Conservation (phyloP, 2,113 vertebrate genomes). For the Hypanus sabinus region DNA sequence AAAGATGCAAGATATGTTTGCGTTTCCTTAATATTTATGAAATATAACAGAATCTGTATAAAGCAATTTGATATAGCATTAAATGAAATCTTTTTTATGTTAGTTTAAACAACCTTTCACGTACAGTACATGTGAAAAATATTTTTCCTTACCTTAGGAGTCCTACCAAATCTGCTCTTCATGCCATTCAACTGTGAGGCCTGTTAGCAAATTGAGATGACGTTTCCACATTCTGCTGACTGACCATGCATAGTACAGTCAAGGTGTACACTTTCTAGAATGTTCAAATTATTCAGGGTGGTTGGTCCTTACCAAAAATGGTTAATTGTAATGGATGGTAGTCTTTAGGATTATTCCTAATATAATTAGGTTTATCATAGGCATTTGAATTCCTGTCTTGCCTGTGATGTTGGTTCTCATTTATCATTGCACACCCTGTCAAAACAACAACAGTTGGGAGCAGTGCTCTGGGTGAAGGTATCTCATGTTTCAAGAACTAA, state of each 20-base stretch:
- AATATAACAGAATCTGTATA: neutral
- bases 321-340: neutral
- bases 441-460: conserved; percentile 33
- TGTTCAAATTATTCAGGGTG: neutral
- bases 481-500: conserved; percentile 25
- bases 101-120: neutral
- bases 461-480: conserved; percentile 12
- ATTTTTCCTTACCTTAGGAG: neutral
- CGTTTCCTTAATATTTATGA: neutral
- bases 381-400: conserved; percentile 14
- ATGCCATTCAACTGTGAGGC: neutral
- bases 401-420: conserved; percentile 22
- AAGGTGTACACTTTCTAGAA: neutral
- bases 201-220: neutral
- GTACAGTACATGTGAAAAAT: neutral
- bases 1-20: neutral
- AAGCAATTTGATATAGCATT: neutral
- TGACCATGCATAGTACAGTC: too few relatives aligned
- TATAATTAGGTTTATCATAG: neutral
- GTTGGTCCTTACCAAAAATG: neutral
- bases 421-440: conserved; percentile 33
- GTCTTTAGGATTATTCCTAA: conserved; percentile 4
- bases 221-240: neutral
- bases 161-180: neutral
- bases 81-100: neutral